Base-by-base conservation (phyloP, 2,888 invertebrate genomes). In the Cryptocheilus praepositus region DNA sequence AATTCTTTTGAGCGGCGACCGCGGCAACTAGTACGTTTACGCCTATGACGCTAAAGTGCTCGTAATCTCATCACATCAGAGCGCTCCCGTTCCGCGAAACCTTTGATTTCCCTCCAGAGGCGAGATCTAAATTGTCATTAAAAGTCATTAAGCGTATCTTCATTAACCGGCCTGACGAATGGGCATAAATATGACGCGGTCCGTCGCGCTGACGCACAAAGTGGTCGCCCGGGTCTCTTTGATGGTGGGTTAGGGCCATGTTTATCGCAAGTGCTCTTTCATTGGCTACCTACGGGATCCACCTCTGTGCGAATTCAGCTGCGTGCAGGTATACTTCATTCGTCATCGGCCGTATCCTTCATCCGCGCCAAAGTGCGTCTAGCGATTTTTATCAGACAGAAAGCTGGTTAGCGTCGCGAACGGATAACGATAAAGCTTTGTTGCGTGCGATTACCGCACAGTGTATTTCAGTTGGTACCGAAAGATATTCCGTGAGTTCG, bases 211-310 rank as follows among this genome's bases (percentile, higher is more conserved):
- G 22, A 13, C 46, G 28, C 19, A 44, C 28, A 22, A 19, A 57
- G 43, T 70, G 52, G 53, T 52, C 59, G 54, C 36, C 7, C 36
- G 36, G 36, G 54, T 36, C 43, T 36, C 62, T 44, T 65, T 53
- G 53, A 43, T 56, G 49, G 43, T 13, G 44, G 44, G 8, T 21
- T n/a, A 21, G 45, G 21, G 25, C 18, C 22, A 25, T 55, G 21
- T 43, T 56, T 44, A 44, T 63, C 56, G 54, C n/a, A 36, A 43
- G 36, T 36, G 36, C 36, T 61, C 62, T 73, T 72, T 65, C 61
- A 73, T 73, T 61, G 57, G 57, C 51, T 13, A 7, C 45, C 15
- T 49, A 43, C 54, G 63, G 57, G 62, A 56, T 52, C 61, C 57
- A 64, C 28, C 59, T 65, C 55, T 28, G 49, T 25, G 46, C 44